These are phyloP conservation scores for Gyrodactylus bullatarudis DNA, from an alignment of 1,140 invertebrate genomes.

Conservation along the genomic window DNA sequence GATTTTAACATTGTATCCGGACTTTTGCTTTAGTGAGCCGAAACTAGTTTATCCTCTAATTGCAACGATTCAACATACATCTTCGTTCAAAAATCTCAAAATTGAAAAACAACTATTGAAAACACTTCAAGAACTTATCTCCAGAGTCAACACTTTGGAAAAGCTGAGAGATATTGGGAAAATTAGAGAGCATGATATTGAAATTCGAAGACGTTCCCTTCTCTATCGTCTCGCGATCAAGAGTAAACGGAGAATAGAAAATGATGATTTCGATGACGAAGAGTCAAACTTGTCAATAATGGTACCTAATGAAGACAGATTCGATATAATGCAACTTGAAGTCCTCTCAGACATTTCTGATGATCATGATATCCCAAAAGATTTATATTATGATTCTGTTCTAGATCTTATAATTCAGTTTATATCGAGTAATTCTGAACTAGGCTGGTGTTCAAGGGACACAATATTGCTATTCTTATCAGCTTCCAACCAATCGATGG, in stretches of 20 bases:
- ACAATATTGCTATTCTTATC: not conserved
- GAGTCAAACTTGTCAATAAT: not conserved
- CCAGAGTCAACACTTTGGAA: not conserved
- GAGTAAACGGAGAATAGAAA: not conserved
- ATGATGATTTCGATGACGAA: not conserved
- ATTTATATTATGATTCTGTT: not conserved
- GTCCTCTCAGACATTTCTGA: not conserved
- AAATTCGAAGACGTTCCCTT: not conserved
- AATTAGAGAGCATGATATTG: not conserved
- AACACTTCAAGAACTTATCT: not conserved
- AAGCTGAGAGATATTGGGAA: no score
- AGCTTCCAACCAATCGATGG: not conserved
- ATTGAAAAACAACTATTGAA: not conserved
- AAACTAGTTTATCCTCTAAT: not conserved
- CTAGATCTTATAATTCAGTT: not conserved
- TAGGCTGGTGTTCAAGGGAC: not conserved
- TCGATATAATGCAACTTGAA: not conserved
- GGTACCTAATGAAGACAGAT: not conserved
- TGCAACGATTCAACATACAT: not conserved
- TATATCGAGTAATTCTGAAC: not conserved
- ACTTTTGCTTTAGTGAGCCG: not conserved
- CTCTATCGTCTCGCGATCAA: not conserved
- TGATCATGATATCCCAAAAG: not conserved
- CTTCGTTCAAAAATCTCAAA: not conserved
- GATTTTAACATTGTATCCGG: not conserved